Conservation (phyloP, 2,113 vertebrate species). For the Delphinapterus leucas region DNA sequence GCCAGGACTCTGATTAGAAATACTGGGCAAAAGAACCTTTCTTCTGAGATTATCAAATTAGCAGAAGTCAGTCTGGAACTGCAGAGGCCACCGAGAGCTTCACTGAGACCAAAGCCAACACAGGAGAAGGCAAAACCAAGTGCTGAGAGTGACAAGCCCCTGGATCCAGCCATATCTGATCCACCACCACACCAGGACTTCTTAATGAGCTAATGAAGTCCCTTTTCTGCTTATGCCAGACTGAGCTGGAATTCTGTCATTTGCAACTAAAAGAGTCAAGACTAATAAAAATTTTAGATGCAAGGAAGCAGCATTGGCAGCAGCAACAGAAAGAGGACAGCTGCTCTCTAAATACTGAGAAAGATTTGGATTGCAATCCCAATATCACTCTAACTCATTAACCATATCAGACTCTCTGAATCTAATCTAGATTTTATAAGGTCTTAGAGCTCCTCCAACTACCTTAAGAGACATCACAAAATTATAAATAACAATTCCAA, state of each 20-base stretch:
- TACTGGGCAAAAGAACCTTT: background rate
- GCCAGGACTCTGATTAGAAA: background rate
- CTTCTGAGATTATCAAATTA: background rate
- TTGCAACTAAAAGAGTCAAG: background rate
- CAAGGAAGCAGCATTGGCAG: background rate
- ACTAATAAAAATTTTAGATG: conserved; percentile 28
- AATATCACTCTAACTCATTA: background rate
- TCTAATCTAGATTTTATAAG: background rate
- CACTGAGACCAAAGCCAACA: background rate
- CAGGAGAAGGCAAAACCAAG: background rate
- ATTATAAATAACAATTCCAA: background rate
- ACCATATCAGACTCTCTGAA: background rate
- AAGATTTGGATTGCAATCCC: background rate
- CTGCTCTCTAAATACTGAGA: background rate
- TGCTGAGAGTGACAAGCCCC: background rate
- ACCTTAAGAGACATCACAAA: background rate
- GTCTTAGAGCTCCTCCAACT: background rate
- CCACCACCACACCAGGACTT: background rate
- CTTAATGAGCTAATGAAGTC: background rate
- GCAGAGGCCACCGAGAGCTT: background rate
- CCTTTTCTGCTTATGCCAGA: background rate
- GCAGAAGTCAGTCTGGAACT: background rate
- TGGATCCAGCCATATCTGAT: background rate
- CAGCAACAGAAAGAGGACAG: background rate
- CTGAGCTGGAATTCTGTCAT: conserved; percentile 9